A percentile compares a stretch with the other conserved stretches of the same genome.
Conservation (phyloP, 2,113 vertebrate genomes). For the Corythaeola cristata region DNA sequence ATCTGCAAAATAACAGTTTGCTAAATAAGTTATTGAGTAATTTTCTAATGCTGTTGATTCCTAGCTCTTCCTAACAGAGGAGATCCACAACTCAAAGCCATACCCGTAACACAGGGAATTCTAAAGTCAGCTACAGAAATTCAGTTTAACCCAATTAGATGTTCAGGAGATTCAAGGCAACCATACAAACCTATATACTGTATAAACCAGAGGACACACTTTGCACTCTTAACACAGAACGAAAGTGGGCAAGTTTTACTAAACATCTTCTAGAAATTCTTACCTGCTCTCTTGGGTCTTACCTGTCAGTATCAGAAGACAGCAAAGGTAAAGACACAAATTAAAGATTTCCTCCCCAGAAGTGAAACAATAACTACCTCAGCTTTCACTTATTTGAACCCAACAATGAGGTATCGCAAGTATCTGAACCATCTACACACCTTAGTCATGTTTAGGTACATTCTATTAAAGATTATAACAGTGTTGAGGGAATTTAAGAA, state of each 20-base stretch:
- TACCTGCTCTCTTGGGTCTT: fast-evolving
- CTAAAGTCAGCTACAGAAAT: background rate
- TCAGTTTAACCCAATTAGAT: background rate
- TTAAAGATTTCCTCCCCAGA: background rate
- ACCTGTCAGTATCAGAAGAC: background rate
- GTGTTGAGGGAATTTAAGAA: background rate
- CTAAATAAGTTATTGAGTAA: background rate
- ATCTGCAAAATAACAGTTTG: background rate
- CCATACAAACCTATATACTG: background rate
- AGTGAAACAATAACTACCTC: background rate
- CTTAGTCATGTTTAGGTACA: background rate
- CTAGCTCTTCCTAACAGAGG: background rate
- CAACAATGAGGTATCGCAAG: background rate
- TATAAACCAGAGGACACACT: background rate
- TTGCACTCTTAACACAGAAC: background rate
- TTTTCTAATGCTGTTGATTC: background rate
- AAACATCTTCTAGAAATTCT: background rate
- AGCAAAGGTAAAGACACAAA: background rate
- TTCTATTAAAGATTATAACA: background rate
- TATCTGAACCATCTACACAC: background rate
- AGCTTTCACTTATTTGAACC: background rate
- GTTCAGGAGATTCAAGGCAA: background rate
- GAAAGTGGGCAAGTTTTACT: background rate
- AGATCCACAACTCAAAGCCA: background rate
- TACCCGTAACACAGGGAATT: background rate